A percentile compares a stretch with the other conserved stretches of the same genome.
These are phyloP conservation scores for Caretta caretta DNA, from an alignment of 2,113 vertebrate species.

Conservation along the genomic window DNA sequence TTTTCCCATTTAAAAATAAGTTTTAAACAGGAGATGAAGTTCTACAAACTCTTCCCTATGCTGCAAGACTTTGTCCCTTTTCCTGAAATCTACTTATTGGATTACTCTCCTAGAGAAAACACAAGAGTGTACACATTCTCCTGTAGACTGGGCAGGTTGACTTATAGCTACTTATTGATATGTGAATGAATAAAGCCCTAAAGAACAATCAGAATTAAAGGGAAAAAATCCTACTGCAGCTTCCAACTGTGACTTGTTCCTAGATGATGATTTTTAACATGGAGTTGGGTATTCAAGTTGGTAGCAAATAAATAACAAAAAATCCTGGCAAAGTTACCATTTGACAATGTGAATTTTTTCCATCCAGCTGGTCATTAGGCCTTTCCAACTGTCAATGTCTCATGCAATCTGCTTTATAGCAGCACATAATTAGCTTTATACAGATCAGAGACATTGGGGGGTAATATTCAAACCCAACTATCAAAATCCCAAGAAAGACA, in stretches of 20 bases:
- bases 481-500: slow-evolving; percentile 74
- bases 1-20: background rate
- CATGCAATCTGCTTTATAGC: slow-evolving; percentile 79
- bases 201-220: background rate
- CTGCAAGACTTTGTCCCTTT: background rate
- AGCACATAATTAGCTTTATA: slow-evolving; percentile 78
- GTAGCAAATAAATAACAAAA: slow-evolving; percentile 69
- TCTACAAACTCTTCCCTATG: background rate
- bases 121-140: no score
- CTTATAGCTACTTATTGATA: background rate
- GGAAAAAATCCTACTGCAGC: background rate
- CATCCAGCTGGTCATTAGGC: slow-evolving; percentile 81
- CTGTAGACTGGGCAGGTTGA: background rate
- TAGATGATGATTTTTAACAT: slow-evolving; percentile 31
- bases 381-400: slow-evolving; percentile 81
- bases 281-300: slow-evolving; percentile 55
- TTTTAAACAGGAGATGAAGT: background rate
- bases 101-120: background rate
- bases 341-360: slow-evolving; percentile 65
- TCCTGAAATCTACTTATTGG: background rate
- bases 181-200: background rate
- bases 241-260: slow-evolving; percentile 35
- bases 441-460: slow-evolving; percentile 69
- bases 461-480: slow-evolving; percentile 67
- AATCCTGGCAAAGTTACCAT: slow-evolving; percentile 70